Evolutionary conservation across 2,888 invertebrate genomes (phyloP), one percentile per base, ranked within the genome.

Genomic region (Laothoe populi): DNA sequence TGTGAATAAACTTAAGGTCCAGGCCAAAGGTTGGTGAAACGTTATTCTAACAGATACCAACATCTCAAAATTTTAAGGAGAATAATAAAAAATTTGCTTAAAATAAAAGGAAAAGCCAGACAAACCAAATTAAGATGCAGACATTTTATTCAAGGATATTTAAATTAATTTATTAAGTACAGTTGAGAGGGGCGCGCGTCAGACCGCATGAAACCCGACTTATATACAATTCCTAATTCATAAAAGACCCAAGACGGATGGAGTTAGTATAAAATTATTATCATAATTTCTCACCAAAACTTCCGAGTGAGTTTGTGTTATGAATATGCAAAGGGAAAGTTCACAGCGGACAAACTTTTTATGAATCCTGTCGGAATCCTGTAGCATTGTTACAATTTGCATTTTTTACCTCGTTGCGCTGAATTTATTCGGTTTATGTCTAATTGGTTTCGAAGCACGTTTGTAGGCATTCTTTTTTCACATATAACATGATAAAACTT

Each of bases 221-320:
- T 73, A 73, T 75, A 78, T 77, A 80, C 78, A 79, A 61, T 76
- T 75, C 70, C 74, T 81, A 86, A 85, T 85, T 87, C 83, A 84
- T 83, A 78, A 85, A 84, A 85, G 75, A 81, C 74, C 74, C 74
- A 87, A 87, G 88, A 86, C 81, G 84, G 84, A 88, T 87, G 83
- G 85, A 88, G 86, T 89, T 89, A 82, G 84, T 83, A 85, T 86
- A 87, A 89, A 88, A 88, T 89, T 86, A 89, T 90, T 89, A 88
- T 85, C 85, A 89, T 90, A 89, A 91, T 91, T 90, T 88, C 88
- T 85, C 88, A 88, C 89, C 90, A 84, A 87, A 90, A 88, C 89
- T 90, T 90, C 86, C 87, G 79, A 86, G 83, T 85, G 86, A 87
- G 85, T 88, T 88, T 84, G 74, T 79, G 76, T 78, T 75, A 90